These are phyloP conservation scores for Drosophila fungiperda DNA, from an alignment of 2,888 invertebrate genomes.

Conservation along the genomic window DNA sequence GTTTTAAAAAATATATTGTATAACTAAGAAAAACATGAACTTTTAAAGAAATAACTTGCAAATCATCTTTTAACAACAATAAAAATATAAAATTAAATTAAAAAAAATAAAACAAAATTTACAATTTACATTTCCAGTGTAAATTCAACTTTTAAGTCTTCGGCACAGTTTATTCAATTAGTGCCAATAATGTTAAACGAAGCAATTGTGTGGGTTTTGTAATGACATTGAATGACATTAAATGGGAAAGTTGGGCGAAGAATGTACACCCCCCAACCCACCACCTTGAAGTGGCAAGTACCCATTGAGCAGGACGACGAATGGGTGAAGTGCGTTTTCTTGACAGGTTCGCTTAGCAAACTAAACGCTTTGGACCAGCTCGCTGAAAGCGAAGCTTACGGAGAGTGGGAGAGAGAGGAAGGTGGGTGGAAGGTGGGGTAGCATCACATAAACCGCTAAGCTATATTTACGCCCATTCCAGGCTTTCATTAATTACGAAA, in stretches of 20 bases:
- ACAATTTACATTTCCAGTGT: not conserved
- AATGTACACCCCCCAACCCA: not conserved
- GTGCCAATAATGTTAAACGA: slow-evolving; percentile 14
- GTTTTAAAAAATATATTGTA: not conserved
- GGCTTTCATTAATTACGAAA: slow-evolving; percentile 75
- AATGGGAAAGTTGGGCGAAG: slow-evolving; percentile 24
- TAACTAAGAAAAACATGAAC: not conserved
- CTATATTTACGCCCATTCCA: slow-evolving; percentile 58
- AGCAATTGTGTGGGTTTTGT: slow-evolving; percentile 11
- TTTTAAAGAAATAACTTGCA: not conserved
- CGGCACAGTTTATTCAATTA: slow-evolving; percentile 18
- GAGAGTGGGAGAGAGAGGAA: not conserved
- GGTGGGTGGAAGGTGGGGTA: not conserved
- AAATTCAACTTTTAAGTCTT: not conserved
- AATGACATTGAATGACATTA: slow-evolving; percentile 29
- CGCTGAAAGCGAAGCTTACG: slow-evolving; percentile 21
- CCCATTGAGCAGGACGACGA: slow-evolving; percentile 27
- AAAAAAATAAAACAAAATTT: not conserved
- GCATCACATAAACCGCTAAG: slow-evolving; percentile 67
- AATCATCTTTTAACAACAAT: not conserved
- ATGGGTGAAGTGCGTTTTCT: slow-evolving; percentile 31
- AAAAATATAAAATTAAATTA: not conserved
- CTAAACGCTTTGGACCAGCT: slow-evolving; percentile 38
- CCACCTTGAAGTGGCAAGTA: slow-evolving; percentile 24
- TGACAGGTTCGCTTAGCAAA: slow-evolving; percentile 42